These are phyloP conservation scores for Potamilus streckersoni DNA, from an alignment of 1,140 invertebrate species.

Conservation along the genomic window DNA sequence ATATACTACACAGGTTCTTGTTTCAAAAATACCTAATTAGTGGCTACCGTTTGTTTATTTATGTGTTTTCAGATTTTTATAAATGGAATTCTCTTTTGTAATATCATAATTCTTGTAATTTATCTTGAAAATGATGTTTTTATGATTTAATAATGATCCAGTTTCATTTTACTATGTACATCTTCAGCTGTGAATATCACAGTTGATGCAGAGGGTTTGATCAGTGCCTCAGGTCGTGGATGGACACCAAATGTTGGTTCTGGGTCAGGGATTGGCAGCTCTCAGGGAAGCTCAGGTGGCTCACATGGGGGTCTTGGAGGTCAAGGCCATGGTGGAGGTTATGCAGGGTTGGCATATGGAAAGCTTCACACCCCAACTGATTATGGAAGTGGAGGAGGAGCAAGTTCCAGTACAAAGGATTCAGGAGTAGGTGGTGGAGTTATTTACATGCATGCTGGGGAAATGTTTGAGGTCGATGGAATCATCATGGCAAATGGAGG, in stretches of 20 bases:
- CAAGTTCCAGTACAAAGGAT: background rate
- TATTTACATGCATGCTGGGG: slow-evolving; percentile 35
- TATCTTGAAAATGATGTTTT: background rate
- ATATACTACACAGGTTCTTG: no score
- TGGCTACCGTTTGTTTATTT: no score
- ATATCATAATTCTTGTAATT: background rate
- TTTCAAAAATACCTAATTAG: no score
- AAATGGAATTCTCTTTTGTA: no score
- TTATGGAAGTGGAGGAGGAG: slow-evolving; percentile 51
- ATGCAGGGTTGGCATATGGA: slow-evolving; percentile 34
- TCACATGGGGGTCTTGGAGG: slow-evolving; percentile 56
- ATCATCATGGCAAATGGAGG: slow-evolving; percentile 42
- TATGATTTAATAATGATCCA: background rate
- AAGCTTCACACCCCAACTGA: slow-evolving; percentile 31
- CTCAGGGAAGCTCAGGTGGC: slow-evolving; percentile 42
- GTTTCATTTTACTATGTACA: slow-evolving; percentile 1
- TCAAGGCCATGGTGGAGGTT: slow-evolving; percentile 22
- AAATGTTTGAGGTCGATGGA: slow-evolving; percentile 49
- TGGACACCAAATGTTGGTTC: slow-evolving; percentile 35
- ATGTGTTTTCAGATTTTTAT: no score
- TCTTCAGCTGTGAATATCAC: slow-evolving; percentile 53
- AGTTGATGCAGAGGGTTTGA: slow-evolving; percentile 48
- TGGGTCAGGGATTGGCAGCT: slow-evolving; percentile 31
- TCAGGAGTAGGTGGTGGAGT: slow-evolving; percentile 47
- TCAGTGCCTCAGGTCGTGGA: slow-evolving; percentile 42